Base-by-base conservation (phyloP, 2,797 vertebrate genomes). In the Sebastolobus alascanus region DNA sequence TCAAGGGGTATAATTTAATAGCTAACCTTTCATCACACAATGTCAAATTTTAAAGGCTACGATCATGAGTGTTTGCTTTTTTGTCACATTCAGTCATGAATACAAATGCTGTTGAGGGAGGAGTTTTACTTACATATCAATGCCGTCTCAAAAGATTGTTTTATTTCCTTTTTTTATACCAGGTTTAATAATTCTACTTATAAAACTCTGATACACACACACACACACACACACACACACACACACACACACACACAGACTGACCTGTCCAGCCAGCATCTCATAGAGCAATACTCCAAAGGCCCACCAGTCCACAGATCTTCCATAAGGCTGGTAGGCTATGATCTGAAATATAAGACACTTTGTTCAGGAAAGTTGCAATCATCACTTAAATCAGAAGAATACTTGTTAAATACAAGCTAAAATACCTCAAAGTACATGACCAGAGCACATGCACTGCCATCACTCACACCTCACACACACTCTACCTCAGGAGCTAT, bases 281-380 rank as follows among this genome's bases (percentile, higher is more conserved):
- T 99, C 98, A 16, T 99, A 99, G 6, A 99, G 97, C 94, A 99
- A 93, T 2, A 99, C 98, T 37, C 98, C 98, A 1, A 98, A 99
- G 0, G 98, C 98, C 98, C 98, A 99, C 98, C 98, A 99, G 78
- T 99, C 98, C 94, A 99, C 98, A 0, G 98, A 99, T 92, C 96
- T 99, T 64, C 97, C 98, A 10, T 99, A 99, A 20, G 98, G 98
- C 86, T 99, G 98, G 88, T 99, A 99, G 20, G 98, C 98, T 55
- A 99, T 99, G 87, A 99, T 99, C 98, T 99, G 93, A 77, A 96
- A 97, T 68, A 87, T 11, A 80, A 80, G 37, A 87, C 2, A 70
- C 8, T 18, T 35, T 43, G 37, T 59, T 77, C 20, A 69, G 35
- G 13, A 50, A 65, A 35, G n/a, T 7, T 50, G n/a, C 13, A 0